Evolutionary conservation across 2,113 vertebrate genomes (phyloP).

Genomic region (Grus americana): DNA sequence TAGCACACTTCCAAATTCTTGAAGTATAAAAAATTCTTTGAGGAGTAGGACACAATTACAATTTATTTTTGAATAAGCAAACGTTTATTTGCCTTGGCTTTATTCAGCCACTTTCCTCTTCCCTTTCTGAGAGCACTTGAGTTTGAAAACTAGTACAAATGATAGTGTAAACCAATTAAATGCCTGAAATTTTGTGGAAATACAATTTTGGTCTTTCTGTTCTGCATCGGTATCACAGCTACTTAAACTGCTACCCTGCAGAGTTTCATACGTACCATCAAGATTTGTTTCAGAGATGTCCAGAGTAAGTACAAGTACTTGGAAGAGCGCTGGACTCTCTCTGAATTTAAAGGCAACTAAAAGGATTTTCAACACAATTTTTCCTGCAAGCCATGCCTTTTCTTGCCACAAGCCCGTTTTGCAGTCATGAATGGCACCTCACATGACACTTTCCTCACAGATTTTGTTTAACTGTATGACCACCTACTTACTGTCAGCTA

Average conservation of each 20-base stretch:
- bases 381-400: neutral
- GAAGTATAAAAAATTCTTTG: neutral
- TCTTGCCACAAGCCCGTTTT: neutral
- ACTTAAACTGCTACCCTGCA: neutral
- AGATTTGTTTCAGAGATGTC: neutral
- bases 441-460: neutral
- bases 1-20: neutral
- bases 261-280: neutral
- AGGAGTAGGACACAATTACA: neutral
- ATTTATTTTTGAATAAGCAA: neutral
- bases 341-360: neutral
- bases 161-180: neutral
- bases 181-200: neutral
- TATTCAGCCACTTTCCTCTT: neutral
- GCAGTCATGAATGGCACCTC: neutral
- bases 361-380: neutral
- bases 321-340: neutral
- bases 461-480: neutral
- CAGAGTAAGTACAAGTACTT: neutral
- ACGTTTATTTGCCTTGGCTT: neutral
- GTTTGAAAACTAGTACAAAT: neutral
- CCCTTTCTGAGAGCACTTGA: neutral
- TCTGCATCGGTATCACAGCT: neutral
- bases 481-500: neutral
- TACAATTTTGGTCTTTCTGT: neutral